phyloP scores from a whole-genome alignment of 2,113 vertebrate species.

The Pedionomus torquatus region DNA sequence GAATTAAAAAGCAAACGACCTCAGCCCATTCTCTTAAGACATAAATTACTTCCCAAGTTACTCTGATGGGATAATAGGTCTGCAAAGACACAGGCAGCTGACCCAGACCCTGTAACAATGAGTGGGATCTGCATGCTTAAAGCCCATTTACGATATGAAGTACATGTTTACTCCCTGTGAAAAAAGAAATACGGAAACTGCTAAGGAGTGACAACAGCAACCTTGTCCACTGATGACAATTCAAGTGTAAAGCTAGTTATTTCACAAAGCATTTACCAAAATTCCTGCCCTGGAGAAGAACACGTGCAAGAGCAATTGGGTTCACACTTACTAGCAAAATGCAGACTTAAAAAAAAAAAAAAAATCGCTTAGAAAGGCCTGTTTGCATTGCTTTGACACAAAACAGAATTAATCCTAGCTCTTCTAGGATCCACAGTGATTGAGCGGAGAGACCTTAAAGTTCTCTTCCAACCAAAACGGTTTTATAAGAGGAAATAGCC shows the following conservation, averaged over 20 bases:
- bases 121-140: fast-evolving
- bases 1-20: neutral
- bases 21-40: neutral
- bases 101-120: neutral
- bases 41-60: no score
- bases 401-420: neutral
- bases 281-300: neutral
- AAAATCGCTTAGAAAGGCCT: neutral
- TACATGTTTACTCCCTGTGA: fast-evolving
- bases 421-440: fast-evolving
- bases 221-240: neutral
- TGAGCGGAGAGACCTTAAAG: neutral
- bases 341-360: neutral
- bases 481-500: neutral
- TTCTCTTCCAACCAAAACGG: neutral
- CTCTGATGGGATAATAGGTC: neutral
- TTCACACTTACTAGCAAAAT: neutral
- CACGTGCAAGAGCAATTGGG: neutral
- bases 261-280: neutral
- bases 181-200: neutral
- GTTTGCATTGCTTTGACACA: neutral
- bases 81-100: neutral
- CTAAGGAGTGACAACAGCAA: neutral
- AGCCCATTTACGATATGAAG: neutral
- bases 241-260: neutral